phyloP scores from a whole-genome alignment of 2,888 invertebrate genomes.

The Mylabris sibirica region DNA sequence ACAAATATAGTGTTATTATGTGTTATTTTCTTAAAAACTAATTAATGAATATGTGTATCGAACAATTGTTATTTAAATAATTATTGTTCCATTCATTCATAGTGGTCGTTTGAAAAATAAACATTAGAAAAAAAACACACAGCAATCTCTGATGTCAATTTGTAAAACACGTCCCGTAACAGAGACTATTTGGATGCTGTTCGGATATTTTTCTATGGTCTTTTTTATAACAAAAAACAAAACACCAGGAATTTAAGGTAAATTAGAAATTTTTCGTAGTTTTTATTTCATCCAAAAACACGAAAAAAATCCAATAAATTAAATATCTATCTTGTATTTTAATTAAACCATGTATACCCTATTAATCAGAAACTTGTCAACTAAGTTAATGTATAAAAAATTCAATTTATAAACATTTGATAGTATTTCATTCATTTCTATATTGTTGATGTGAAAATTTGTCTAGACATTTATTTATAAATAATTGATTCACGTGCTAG shows the following conservation, averaged over 20 bases:
- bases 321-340: background rate
- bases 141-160: constrained; percentile 18
- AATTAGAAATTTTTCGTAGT: background rate
- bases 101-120: background rate
- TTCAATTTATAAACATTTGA: background rate
- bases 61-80: constrained; percentile 1
- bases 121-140: background rate
- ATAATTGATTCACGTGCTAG: constrained; percentile 32
- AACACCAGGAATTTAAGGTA: constrained; percentile 10
- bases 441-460: constrained; percentile 20
- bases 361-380: constrained; percentile 8
- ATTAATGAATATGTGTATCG: constrained; percentile 9
- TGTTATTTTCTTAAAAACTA: constrained; percentile 31
- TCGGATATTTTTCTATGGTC: constrained; percentile 44
- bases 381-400: background rate
- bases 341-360: background rate
- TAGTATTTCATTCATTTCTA: background rate
- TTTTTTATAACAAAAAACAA: constrained; percentile 31
- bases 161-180: constrained; percentile 21
- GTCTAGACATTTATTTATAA: constrained; percentile 37
- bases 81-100: constrained; percentile 2
- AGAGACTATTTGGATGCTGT: constrained; percentile 45
- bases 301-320: background rate
- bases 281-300: background rate
- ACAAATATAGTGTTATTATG: constrained; percentile 25